Base-by-base conservation (phyloP, 1,140 invertebrate genomes). In the Linepithema humile region DNA sequence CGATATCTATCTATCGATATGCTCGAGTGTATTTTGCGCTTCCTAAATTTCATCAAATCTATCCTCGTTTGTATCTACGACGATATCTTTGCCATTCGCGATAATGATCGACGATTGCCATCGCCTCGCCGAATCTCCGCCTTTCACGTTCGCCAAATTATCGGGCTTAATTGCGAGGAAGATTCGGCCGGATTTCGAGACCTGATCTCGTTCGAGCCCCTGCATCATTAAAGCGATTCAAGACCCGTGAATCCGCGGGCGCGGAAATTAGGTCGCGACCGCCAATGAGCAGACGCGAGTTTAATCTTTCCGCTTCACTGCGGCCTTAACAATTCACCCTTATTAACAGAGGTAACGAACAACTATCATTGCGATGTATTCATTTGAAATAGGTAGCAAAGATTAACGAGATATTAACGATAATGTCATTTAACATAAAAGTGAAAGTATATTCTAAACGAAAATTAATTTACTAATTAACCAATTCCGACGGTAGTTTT, bases 111-210 rank as follows among this genome's bases (percentile, higher is more conserved):
- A 26, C 48, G 20, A 65, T 65, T 67, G 43, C 59, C n/a, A 26
- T 55, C 35, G 48, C n/a, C 40, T n/a, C 40, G 29, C 55, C 20
- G 32, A 78, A 67, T 38, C 60, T 55, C 45, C 40, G 35, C 48
- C 48, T 69, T 70, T 80, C 75, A 53, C 43, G 75, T 53, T 50
- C 35, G 64, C 65, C 64, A 26, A 80, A 80, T 80, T 70, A 70
- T 70, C 64, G 48, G 32, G 75, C 75, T 70, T 80, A 80, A 80
- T 80, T 80, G 75, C 64, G 26, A 80, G 48, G 35, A 80, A 80
- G 48, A 80, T 57, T 80, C 23, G 23, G 48, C 48, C 23, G 48
- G 45, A 55, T 78, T 78, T 78, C 35, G 62, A 50, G 48, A 50
- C 32, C 32, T 38, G 75, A 78, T 55, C 75, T 53, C 17, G 62